Base-by-base conservation (phyloP, 1,140 invertebrate species). In the Ephestia elutella region DNA sequence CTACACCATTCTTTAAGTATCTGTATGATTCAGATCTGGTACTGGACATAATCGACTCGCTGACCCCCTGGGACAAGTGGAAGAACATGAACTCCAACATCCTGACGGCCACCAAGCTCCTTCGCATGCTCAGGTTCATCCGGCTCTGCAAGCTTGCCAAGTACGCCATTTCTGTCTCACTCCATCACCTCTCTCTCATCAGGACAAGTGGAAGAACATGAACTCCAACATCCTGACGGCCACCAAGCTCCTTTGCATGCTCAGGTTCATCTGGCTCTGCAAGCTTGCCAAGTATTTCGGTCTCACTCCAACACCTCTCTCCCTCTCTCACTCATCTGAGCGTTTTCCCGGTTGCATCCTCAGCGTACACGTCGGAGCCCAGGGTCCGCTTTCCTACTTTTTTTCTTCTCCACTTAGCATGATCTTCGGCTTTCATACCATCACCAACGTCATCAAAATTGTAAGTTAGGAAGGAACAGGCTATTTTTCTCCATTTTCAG, bases 151-250 rank as follows among this genome's bases (percentile, higher is more conserved):
- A 86, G 55, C 56, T 87, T 7, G 84, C 84, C 7, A 80, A 81
- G 84, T 85, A 62, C 21, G 4, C 35, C 10, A 15, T 56, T 53
- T 44, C 18, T 38, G 1, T 38, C 13, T n/a, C n/a, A n/a, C n/a
- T n/a, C n/a, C n/a, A n/a, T n/a, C n/a, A n/a, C n/a, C n/a, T n/a
- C n/a, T n/a, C n/a, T n/a, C n/a, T n/a, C n/a, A n/a, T n/a, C n/a
- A n/a, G 75, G 74, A 87, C 55, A 87, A 87, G 35, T 86, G 81
- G 77, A 64, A 63, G 5, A 84, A 82, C 51, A 49, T 81, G 0
- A 87, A 86, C 59, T 84, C 84, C 0, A 84, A 76, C 54, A 65
- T 86, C 0, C 64, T 87, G 0, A 86, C 84, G 2, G 84, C 84
- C 0, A 86, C 84, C 0, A 87, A 87, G 30, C 38, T 87, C 25